Conservation (phyloP, 1,140 invertebrate genomes). For the Stratiolaelaps scimitus region DNA sequence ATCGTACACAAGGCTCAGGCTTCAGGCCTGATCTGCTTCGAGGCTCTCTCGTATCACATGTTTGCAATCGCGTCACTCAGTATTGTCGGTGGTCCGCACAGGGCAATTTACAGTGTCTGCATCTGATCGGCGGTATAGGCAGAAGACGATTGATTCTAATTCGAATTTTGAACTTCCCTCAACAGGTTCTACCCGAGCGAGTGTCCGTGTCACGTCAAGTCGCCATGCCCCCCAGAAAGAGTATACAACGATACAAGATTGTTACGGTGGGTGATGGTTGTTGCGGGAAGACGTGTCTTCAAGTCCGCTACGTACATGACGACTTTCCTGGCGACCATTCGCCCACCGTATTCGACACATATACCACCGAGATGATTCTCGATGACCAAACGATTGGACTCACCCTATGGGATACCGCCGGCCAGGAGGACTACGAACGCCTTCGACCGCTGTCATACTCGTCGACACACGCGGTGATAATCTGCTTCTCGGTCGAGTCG, state of each 20-base stretch:
- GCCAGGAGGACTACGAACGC: slow-evolving; percentile 92
- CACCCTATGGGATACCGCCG: slow-evolving; percentile 77
- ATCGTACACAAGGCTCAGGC: no score
- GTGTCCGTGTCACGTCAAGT: no score
- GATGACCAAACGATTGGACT: slow-evolving; percentile 1
- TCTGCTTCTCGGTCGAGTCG: slow-evolving; percentile 25
- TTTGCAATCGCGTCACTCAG: no score
- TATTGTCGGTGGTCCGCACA: no score
- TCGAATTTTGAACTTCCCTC: no score
- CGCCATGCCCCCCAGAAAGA: no score
- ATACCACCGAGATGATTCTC: slow-evolving; percentile 10
- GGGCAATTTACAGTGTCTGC: no score
- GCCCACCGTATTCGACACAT: slow-evolving; percentile 28
- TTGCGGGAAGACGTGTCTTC: slow-evolving; percentile 31
- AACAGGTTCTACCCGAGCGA: no score
- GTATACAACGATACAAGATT: slow-evolving; percentile 30
- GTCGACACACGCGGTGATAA: slow-evolving; percentile 49
- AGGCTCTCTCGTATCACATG: no score
- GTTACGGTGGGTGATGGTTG: slow-evolving; percentile 29
- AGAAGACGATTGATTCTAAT: no score
- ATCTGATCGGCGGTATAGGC: no score
- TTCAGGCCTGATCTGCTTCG: no score
- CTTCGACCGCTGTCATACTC: slow-evolving; percentile 78
- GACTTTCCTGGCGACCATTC: background rate
- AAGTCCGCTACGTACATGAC: background rate